Conservation (phyloP, 2,888 invertebrate species). For the Epistrophe eligans region DNA sequence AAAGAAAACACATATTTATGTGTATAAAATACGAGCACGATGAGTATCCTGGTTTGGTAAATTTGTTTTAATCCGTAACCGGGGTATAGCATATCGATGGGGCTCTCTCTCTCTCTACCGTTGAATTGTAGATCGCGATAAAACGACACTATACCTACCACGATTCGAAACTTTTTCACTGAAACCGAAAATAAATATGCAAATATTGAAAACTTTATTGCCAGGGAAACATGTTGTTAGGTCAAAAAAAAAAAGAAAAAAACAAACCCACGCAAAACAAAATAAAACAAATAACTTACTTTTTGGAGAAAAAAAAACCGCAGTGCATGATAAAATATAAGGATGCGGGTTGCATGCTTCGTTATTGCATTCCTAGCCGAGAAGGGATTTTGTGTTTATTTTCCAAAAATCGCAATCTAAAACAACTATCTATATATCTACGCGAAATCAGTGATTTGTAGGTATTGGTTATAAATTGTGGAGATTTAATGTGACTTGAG, state of each 20-base stretch:
- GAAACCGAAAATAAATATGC: conserved; percentile 66
- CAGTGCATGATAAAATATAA: conserved; percentile 11
- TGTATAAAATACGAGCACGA: conserved; percentile 27
- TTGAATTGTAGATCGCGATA: conserved; percentile 35
- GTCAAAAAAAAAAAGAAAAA: not conserved
- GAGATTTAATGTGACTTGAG: conserved; percentile 23
- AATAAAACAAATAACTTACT: not conserved
- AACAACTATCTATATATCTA: conserved; percentile 1
- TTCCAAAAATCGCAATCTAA: conserved; percentile 44
- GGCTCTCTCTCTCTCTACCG: not conserved
- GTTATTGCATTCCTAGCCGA: conserved; percentile 38
- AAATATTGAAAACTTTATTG: conserved; percentile 69
- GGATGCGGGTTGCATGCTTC: conserved; percentile 10
- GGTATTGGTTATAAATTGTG: conserved; percentile 40
- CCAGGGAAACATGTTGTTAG: conserved; percentile 58
- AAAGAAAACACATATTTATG: not conserved
- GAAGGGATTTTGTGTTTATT: conserved; percentile 46
- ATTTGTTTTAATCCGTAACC: conserved; percentile 55
- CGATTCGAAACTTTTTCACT: conserved; percentile 53
- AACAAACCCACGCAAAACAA: not conserved
- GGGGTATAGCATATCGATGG: not conserved
- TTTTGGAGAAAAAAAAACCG: not conserved
- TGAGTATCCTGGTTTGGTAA: conserved; percentile 53
- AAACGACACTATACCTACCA: not conserved
- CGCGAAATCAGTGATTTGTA: conserved; percentile 50